Evolutionary conservation across 2,888 invertebrate species (phyloP), one percentile per base, ranked within the genome.

Genomic region (Tipula helvola): DNA sequence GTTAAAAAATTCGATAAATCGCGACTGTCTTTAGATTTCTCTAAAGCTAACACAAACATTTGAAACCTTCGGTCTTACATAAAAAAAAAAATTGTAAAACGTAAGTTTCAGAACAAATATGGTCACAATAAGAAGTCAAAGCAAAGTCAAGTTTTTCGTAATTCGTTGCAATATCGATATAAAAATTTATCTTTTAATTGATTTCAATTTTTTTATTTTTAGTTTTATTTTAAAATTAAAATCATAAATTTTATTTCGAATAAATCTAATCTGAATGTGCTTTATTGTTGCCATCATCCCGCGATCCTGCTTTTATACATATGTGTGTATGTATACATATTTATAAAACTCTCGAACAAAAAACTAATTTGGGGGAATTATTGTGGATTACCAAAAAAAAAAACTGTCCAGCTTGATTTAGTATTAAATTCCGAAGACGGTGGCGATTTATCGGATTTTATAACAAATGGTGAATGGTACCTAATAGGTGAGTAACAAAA

Each of bases 381-480:
- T 57, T 57, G 16, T 71, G 71, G 71, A 18, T 10, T 28, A 28
- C 28, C 28, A 28, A 52, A 10, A 71, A 71, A 71, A 71, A 71
- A 18, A 71, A 8, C 10, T 28, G 28, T 71, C 71, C 95, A 97
- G 96, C 95, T 99, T 93, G 98, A 99, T 94, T 95, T 99, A 93
- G 95, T 96, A 92, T 95, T 99, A 92, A 97, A 98, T 93, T 97
- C 97, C 90, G 96, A 97, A 91, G 95, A 95, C 89, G 98, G 97
- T 89, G 99, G 99, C 89, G 99, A 99, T 93, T 94, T 97, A 90
- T 96, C 97, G 90, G 97, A 97, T 93, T 99, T 99, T 94, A 98
- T 99, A 92, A 96, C 97, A 90, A 99, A 99, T 92, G 99, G 99
- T 90, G 99, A 99, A 93, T 99, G 99, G 99, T 97, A 98, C 93